phyloP scores from a whole-genome alignment of 2,113 vertebrate species.

The Pyrgilauda ruficollis region DNA sequence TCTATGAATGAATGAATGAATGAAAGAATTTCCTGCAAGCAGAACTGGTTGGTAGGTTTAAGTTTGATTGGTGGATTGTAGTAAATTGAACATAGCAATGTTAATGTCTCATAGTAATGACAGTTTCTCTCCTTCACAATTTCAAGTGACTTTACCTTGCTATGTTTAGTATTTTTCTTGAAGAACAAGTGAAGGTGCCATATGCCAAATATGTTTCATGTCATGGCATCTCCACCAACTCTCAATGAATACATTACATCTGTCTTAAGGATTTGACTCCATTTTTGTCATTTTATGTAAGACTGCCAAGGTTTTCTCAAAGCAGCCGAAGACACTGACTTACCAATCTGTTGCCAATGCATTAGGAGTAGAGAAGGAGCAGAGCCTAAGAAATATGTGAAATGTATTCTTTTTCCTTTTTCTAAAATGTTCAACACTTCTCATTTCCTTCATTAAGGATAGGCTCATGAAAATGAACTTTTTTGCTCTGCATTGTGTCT shows the following conservation, averaged over 20 bases:
- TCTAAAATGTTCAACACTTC: neutral
- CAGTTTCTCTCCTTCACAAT: neutral
- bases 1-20: neutral
- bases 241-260: neutral
- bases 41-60: neutral
- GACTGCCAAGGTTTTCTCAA: neutral
- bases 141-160: constrained; percentile 2
- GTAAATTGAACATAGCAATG: neutral
- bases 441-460: neutral
- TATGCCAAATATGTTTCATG: constrained; percentile 10
- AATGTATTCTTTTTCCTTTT: neutral
- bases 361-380: neutral
- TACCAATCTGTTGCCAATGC: neutral
- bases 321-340: neutral
- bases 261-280: neutral
- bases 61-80: neutral
- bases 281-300: neutral
- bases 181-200: neutral
- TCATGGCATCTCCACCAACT: neutral
- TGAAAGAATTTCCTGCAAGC: neutral
- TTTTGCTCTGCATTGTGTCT: neutral
- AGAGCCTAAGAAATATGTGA: neutral
- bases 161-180: constrained; percentile 16
- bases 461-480: neutral
- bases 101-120: constrained; percentile 7